Conservation (phyloP, 2,888 invertebrate species). For the Spodoptera picta region DNA sequence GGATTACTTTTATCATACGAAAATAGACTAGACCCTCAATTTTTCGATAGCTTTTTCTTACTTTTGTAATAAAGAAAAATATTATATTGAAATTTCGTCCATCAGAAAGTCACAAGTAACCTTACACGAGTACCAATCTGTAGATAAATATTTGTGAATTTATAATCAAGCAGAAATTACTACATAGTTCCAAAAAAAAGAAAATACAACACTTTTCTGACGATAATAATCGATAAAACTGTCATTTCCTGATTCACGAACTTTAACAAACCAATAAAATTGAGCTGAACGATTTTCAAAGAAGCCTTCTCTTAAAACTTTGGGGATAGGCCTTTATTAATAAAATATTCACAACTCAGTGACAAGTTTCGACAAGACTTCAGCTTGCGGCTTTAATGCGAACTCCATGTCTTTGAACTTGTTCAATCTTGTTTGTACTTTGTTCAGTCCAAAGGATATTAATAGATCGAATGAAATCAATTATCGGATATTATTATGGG, state of each 20-base stretch:
- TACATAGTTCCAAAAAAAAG: not conserved
- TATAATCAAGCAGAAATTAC: too few species aligned
- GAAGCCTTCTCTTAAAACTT: conserved; percentile 39
- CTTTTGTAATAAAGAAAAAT: too few species aligned
- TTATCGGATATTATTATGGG: not conserved
- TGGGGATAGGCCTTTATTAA: conserved; percentile 53
- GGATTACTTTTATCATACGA: not conserved
- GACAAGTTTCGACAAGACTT: conserved; percentile 51
- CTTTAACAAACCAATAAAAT: conserved; percentile 16
- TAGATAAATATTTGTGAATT: too few species aligned
- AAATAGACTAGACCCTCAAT: too few species aligned
- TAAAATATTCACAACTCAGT: conserved; percentile 47
- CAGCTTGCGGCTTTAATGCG: conserved; percentile 41
- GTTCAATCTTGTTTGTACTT: conserved; percentile 15
- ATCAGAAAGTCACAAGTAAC: too few species aligned
- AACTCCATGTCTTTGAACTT: conserved; percentile 35
- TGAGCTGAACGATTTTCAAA: conserved; percentile 18
- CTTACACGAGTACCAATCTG: too few species aligned
- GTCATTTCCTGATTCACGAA: conserved; percentile 2
- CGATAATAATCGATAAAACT: not conserved
- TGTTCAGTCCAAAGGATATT: conserved; percentile 12
- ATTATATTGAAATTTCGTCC: too few species aligned
- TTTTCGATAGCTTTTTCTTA: too few species aligned
- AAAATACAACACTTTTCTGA: not conserved
- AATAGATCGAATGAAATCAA: conserved; percentile 1